Base-by-base conservation (phyloP, 2,797 vertebrate species). In the Anolis apletophallus region DNA sequence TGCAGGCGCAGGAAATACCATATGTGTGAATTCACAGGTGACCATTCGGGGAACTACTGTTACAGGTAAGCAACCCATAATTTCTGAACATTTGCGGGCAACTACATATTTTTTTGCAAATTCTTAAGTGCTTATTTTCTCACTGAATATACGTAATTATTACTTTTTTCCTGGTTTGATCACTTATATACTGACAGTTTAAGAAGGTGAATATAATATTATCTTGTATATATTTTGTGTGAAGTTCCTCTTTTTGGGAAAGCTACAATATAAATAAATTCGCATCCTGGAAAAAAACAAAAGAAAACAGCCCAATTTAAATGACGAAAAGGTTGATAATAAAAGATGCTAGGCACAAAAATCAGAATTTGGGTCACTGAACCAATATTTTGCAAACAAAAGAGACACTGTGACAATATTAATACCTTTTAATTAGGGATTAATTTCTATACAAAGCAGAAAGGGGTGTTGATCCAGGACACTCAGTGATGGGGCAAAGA, bases 101-200 rank as follows among this genome's bases (percentile, higher is more conserved):
- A 88, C 90, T 89, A 81, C 85, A 89, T 77, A 90, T 90, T 87
- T 88, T 91, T 86, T 92, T 88, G 13, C 80, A 85, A 83, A 85
- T 81, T 79, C 0, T 91, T 1, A 88, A 90, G 75, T 23, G 77
- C 40, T 69, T 90, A 92, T 89, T 93, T 57, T 36, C 52, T 40
- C 40, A 68, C 29, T 80, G 59, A 5, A 29, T 67, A 11, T 55
- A 61, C 80, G 75, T 88, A 72, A 89, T 55, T 88, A 89, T 89
- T 90, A 88, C 68, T 50, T 17, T 91, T n/a, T 88, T 92, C 69
- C 85, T 85, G 85, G 87, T 84, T 75, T 90, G 72, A 80, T 81
- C 54, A 87, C 83, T 89, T 93, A 80, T 6, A 29, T 50, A 67
- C 11, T 67, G 8, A 57, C 36, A 55, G 3, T 54, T 55, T 72